phyloP scores from a whole-genome alignment of 2,113 vertebrate species.

The Centropus bengalensis region DNA sequence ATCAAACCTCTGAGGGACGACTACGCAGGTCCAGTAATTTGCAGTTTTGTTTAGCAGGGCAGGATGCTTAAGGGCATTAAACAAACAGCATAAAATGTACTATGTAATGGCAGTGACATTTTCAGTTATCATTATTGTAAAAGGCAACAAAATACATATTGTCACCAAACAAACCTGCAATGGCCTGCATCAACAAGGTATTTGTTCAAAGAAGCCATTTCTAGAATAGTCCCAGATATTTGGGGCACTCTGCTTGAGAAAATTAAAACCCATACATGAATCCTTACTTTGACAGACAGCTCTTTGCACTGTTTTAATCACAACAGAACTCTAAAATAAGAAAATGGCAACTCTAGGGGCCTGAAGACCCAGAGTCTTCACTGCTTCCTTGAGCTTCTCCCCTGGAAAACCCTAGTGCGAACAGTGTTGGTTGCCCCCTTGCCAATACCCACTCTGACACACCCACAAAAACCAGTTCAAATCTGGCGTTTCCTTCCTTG shows the following conservation, averaged over 20 bases:
- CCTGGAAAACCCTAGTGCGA: neutral
- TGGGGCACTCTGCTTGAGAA: neutral
- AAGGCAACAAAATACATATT: conserved; percentile 68
- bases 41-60: conserved; percentile 66
- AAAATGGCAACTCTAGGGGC: neutral
- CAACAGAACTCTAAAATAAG: neutral
- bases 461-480: rapidly evolving
- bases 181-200: neutral
- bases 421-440: neutral
- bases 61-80: conserved; percentile 68
- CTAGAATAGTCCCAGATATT: neutral
- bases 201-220: neutral
- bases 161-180: conserved; percentile 32
- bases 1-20: conserved; percentile 60
- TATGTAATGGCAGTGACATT: conserved; percentile 72
- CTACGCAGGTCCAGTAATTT: conserved; percentile 66
- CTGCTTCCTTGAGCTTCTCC: neutral
- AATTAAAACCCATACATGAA: neutral
- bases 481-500: neutral
- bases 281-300: neutral
- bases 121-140: conserved; percentile 71
- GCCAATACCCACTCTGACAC: neutral
- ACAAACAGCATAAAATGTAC: conserved; percentile 51
- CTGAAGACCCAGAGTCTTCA: neutral
- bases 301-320: neutral